Conservation (phyloP, 2,888 invertebrate species). For the Nephrotoma guestfalica region DNA sequence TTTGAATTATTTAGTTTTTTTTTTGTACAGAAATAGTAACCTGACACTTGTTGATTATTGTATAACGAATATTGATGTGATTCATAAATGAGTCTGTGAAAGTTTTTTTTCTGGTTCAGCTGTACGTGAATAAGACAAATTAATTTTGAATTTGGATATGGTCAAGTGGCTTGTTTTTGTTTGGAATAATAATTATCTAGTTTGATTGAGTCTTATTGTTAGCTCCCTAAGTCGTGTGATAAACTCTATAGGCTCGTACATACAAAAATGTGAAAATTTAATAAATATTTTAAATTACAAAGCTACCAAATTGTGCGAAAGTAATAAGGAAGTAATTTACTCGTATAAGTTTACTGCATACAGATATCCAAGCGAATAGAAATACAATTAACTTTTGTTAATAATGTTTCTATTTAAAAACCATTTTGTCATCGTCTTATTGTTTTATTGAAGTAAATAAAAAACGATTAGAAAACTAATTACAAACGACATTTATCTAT, state of each 20-base stretch:
- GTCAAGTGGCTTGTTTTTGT: not conserved
- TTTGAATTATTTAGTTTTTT: not conserved
- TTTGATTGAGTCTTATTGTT: not conserved
- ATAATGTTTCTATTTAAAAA: not conserved
- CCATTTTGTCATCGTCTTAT: not conserved
- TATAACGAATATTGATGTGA: not conserved
- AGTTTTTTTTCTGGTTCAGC: not conserved
- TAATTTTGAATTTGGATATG: not conserved
- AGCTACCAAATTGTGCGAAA: not conserved
- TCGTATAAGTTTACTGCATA: no score
- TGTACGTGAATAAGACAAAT: not conserved
- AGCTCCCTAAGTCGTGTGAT: not conserved
- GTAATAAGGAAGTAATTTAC: not conserved
- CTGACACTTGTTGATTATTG: not conserved
- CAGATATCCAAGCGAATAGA: no score
- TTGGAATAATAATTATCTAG: not conserved
- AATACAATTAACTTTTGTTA: not conserved
- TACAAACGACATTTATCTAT: not conserved
- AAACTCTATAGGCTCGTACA: not conserved
- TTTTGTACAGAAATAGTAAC: not conserved
- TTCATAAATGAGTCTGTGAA: not conserved
- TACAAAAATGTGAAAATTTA: not conserved
- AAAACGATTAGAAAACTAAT: not conserved
- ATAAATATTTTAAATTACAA: not conserved
- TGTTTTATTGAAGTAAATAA: not conserved